These are phyloP conservation scores for Vicugna pacos DNA, from an alignment of 2,113 vertebrate species.

Conservation along the genomic window DNA sequence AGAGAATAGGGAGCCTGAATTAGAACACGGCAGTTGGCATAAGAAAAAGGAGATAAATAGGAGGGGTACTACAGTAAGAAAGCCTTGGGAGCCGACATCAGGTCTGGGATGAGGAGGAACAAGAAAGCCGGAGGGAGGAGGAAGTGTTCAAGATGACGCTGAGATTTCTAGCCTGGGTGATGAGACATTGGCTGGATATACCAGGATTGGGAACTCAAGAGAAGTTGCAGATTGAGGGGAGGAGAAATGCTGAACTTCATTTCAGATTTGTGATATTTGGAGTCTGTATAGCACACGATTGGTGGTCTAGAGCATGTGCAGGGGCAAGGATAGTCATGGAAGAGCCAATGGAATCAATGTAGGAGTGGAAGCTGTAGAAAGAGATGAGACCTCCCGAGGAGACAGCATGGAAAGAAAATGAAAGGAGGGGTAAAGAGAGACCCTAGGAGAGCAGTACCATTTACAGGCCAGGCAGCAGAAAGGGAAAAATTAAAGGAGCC, in stretches of 20 bases:
- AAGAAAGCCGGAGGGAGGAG: background rate
- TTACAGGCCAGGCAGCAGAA: background rate
- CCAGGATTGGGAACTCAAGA: background rate
- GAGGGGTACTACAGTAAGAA: background rate
- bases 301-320: background rate
- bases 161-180: background rate
- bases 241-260: background rate
- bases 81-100: background rate
- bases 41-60: background rate
- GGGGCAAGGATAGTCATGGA: background rate
- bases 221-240: background rate
- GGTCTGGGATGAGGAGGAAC: background rate
- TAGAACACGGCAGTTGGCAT: background rate
- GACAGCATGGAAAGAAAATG: background rate
- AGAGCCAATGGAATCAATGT: background rate
- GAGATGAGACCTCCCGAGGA: background rate
- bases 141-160: background rate
- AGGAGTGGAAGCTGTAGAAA: background rate
- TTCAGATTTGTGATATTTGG: background rate
- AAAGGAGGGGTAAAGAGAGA: background rate
- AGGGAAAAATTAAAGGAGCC: background rate
- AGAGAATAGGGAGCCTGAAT: background rate
- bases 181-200: background rate
- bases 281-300: background rate
- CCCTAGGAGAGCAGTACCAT: background rate